Conservation (phyloP, 2,888 invertebrate species). For the Philereme vetulata region DNA sequence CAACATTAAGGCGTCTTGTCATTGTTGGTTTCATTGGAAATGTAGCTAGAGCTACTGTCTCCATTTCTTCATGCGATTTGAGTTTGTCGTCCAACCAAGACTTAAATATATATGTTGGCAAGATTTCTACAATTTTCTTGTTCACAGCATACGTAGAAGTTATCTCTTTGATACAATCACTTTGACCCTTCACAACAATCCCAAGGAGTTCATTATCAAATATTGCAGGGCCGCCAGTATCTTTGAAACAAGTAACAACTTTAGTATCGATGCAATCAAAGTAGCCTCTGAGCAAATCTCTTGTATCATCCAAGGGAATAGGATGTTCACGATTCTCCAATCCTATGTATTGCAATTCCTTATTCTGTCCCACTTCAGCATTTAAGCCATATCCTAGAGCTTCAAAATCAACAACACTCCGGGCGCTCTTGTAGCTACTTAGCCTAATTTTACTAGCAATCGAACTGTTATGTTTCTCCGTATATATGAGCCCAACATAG, state of each 20-base stretch:
- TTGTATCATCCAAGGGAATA: slow-evolving; percentile 16
- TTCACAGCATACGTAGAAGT: slow-evolving; percentile 61
- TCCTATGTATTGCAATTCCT: slow-evolving; percentile 66
- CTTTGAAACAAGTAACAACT: slow-evolving; percentile 69
- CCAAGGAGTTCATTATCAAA: slow-evolving; percentile 67
- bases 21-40: slow-evolving; percentile 56
- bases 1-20: background rate
- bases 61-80: slow-evolving; percentile 56
- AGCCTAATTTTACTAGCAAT: slow-evolving; percentile 62
- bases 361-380: slow-evolving; percentile 58
- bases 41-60: slow-evolving; percentile 44
- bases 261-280: slow-evolving; percentile 75
- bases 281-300: slow-evolving; percentile 43
- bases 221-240: slow-evolving; percentile 68
- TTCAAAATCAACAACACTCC: slow-evolving; percentile 57
- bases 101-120: slow-evolving; percentile 67
- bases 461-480: slow-evolving; percentile 64
- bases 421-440: slow-evolving; percentile 59
- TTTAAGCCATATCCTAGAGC: slow-evolving; percentile 73
- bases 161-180: slow-evolving; percentile 65
- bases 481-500: slow-evolving; percentile 68
- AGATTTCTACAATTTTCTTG: slow-evolving; percentile 60
- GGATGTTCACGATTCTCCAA: slow-evolving; percentile 55
- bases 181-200: slow-evolving; percentile 61
- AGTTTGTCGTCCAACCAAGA: slow-evolving; percentile 72